These are phyloP conservation scores for Parelbella ahira DNA, from an alignment of 2,888 invertebrate species.

Conservation along the genomic window DNA sequence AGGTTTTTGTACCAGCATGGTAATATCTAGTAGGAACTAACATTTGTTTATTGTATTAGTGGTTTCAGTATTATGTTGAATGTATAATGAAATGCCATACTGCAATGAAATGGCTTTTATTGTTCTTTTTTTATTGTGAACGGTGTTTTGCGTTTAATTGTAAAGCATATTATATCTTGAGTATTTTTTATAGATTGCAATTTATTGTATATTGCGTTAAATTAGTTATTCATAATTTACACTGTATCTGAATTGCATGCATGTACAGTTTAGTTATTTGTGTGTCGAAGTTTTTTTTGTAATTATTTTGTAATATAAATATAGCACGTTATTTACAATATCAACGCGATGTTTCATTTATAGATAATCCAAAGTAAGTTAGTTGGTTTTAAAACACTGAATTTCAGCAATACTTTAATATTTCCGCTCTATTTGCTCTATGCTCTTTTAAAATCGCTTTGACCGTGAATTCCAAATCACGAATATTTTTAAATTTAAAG, in stretches of 20 bases:
- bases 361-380: no score
- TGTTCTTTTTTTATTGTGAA: constrained; percentile 53
- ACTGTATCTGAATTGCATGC: constrained; percentile 68
- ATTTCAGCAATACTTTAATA: no score
- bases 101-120: constrained; percentile 68
- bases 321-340: constrained; percentile 80
- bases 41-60: constrained; percentile 77
- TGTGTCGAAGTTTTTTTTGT: constrained; percentile 75
- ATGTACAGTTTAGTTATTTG: constrained; percentile 72
- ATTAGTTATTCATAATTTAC: constrained; percentile 54
- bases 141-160: constrained; percentile 52
- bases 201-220: constrained; percentile 64
- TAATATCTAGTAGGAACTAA: constrained; percentile 60
- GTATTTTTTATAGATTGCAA: constrained; percentile 52
- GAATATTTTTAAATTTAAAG: no score
- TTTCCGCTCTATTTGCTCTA: no score
- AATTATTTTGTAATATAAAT: constrained; percentile 80
- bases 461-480: no score
- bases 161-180: constrained; percentile 55
- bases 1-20: no score
- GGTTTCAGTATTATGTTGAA: constrained; percentile 73
- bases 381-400: no score
- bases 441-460: no score
- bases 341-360: no score
- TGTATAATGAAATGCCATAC: constrained; percentile 69